A percentile compares a stretch with the other conserved stretches of the same genome.
These are phyloP conservation scores for Listronotus bonariensis DNA, from an alignment of 1,140 invertebrate genomes.

Conservation along the genomic window DNA sequence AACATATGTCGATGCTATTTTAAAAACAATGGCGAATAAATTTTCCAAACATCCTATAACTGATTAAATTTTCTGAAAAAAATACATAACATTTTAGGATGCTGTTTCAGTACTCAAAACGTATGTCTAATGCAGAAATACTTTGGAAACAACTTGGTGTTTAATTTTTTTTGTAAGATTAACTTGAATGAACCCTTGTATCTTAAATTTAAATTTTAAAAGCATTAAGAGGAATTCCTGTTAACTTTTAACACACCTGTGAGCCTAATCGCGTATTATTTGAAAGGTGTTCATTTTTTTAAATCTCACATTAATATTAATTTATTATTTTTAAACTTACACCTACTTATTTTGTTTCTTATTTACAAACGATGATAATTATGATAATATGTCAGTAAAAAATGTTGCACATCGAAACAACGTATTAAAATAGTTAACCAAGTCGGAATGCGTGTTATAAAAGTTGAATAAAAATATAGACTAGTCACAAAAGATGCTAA, in stretches of 20 bases:
- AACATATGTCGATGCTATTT: conserved; percentile 21
- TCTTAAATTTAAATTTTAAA: conserved; percentile 9
- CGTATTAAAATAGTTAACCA: no score
- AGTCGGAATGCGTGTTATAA: no score
- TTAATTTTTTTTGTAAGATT: not conserved
- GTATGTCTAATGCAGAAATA: no score
- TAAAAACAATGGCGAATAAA: conserved; percentile 31
- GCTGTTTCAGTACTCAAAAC: no score
- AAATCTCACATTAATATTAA: conserved; percentile 24
- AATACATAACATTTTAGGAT: conserved; percentile 1
- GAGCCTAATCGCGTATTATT: conserved; percentile 7
- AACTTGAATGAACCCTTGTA: not conserved
- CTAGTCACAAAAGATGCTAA: no score
- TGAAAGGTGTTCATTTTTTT: conserved; percentile 23
- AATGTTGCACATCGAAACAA: no score
- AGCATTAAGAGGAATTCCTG: no score
- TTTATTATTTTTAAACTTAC: conserved; percentile 15
- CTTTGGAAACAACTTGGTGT: no score
- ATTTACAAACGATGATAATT: not conserved
- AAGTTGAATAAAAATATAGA: no score
- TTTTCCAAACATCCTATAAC: conserved; percentile 16
- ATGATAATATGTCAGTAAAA: no score
- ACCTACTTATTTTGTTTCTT: conserved; percentile 15
- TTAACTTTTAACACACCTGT: conserved; percentile 20
- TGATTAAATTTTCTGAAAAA: conserved; percentile 10